These are phyloP conservation scores for Apostichopus parvimensis DNA, from an alignment of 35 echinoderm and acorn worm species.

Conservation along the genomic window DNA sequence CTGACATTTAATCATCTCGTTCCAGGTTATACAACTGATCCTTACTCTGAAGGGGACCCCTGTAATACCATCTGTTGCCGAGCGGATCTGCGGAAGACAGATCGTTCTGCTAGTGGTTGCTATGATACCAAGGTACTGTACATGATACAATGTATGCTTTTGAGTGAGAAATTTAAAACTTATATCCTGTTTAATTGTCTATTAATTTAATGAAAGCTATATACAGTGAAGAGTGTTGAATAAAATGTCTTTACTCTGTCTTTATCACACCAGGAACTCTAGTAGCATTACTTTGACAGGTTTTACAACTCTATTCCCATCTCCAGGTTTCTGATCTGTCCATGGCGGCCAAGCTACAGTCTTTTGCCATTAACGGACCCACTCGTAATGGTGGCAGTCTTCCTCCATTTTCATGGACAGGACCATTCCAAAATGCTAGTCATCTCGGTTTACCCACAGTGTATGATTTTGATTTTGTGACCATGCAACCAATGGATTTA, in stretches of 20 bases:
- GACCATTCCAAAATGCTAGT: conserved; percentile 36
- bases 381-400: conserved; percentile 58
- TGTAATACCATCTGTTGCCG: conserved; percentile 76
- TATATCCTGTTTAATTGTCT: too few relatives aligned
- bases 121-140: conserved; percentile 93
- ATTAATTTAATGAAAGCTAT: too few relatives aligned
- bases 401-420: conserved; percentile 73
- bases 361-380: conserved; percentile 80
- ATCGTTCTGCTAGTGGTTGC: conserved; percentile 70
- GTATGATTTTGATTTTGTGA: conserved; percentile 79
- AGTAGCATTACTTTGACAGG: too few relatives aligned
- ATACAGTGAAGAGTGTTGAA: too few relatives aligned
- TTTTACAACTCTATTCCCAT: not conserved
- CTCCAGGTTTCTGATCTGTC: conserved; percentile 71
- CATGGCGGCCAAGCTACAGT: conserved; percentile 61
- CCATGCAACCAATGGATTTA: conserved; percentile 72
- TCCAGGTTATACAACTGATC: conserved; percentile 81
- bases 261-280: too few relatives aligned
- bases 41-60: conserved; percentile 82
- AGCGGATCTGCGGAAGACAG: conserved; percentile 59
- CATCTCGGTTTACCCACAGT: conserved; percentile 75
- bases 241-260: too few relatives aligned
- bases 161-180: too few relatives aligned
- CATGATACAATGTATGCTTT: not conserved
- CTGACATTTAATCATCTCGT: not conserved